A percentile compares a stretch with the other conserved stretches of the same genome.
Conservation (phyloP, 2,113 vertebrate species). For the Neolamprologus variostigma region DNA sequence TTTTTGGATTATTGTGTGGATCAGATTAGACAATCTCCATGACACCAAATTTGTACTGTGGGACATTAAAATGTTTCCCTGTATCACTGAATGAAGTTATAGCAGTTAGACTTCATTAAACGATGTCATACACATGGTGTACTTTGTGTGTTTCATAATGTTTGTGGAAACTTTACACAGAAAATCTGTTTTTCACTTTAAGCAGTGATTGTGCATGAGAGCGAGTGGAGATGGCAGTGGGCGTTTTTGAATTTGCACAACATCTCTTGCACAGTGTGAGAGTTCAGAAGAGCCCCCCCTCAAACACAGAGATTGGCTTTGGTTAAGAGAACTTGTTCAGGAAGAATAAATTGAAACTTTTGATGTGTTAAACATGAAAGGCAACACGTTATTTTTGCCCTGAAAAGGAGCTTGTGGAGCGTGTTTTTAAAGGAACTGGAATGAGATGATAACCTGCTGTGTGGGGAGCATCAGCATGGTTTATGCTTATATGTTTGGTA, state of each 20-base stretch:
- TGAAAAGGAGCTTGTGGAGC: conserved; percentile 21
- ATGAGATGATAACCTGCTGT: not conserved
- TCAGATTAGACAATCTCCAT: not conserved
- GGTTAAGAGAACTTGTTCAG: not conserved
- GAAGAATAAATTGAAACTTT: not conserved
- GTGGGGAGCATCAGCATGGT: not conserved
- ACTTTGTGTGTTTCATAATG: not conserved
- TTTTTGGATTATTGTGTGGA: not conserved
- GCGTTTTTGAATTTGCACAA: not conserved
- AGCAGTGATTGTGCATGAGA: not conserved
- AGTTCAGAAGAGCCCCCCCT: not conserved
- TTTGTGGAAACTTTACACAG: not conserved
- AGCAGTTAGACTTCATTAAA: not conserved
- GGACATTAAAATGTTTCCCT: not conserved
- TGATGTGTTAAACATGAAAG: conserved; percentile 28
- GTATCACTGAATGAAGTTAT: not conserved
- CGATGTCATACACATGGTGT: not conserved
- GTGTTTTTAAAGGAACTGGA: not conserved
- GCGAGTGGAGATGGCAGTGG: not conserved
- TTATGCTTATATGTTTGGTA: conserved; percentile 1
- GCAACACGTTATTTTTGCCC: not conserved
- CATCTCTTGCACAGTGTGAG: not conserved
- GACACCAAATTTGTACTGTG: not conserved
- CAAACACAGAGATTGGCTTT: not conserved
- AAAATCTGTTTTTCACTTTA: not conserved